Base-by-base conservation (phyloP, 1,140 invertebrate species). In the Melipona quadrifasciata region DNA sequence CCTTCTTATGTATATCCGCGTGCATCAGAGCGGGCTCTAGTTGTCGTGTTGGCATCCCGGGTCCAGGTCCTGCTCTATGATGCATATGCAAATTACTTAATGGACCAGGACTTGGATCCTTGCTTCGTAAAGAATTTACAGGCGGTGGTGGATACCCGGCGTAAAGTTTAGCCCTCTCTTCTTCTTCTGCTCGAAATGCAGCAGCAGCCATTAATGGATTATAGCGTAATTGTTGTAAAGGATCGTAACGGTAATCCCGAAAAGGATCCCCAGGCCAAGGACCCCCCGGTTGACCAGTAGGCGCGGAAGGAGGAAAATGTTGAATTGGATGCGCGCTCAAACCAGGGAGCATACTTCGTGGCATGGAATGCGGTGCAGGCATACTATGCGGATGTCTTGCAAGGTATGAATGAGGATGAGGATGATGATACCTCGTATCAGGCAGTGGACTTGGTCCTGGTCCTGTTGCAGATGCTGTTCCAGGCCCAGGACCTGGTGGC, bases 81-180 rank as follows among this genome's bases (percentile, higher is more conserved):
- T 92, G 95, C 95, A 93, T 95, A 88, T 93, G 95, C 75, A 92
- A 92, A 89, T 95, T 95, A 76, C 93, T 92, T 51, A 95, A 91
- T 8, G 95, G 95, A 89, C 96, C 95, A 10, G 96, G 94, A 86
- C 95, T 96, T 6, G 96, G 96, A 87, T 96, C 96, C 91, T 96
- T 96, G n/a, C 93, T 93, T 5, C 96, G 92, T 21, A 96, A 75
- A 10, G 92, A 87, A 88, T 96, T 95, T 2, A 95, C 95, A 6
- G 95, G 95, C 19, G 95, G 95, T 21, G 95, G 95, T 27, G 96
- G 96, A 91, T 97, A 97, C 10, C 96, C 95, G 82, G 95, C 96
- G 87, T 97, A 96, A 72, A 97, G 95, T 93, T 97, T 97, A 2
- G 96, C 96, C 71, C 97, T 95, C 91, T 97, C 97, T 86, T 97